Base-by-base conservation (phyloP, 2,888 invertebrate species). In the Euproctis similis region DNA sequence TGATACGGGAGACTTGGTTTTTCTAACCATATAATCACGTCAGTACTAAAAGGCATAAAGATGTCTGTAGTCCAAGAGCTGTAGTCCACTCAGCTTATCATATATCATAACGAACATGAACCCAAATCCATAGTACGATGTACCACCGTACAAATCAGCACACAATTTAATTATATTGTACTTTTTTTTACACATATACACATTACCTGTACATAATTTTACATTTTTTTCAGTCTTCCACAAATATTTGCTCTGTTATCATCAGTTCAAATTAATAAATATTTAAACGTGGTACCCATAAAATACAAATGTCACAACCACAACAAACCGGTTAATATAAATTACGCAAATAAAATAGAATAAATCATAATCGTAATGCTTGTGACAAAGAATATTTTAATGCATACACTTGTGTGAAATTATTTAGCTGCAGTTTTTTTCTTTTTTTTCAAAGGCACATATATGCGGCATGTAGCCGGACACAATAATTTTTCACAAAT, bases 191-290 rank as follows among this genome's bases (percentile, higher is more conserved):
- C 51, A 71, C 62, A 67, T 64, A 61, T n/a, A n/a, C n/a, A 71
- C 56, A 64, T 57, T 57, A 65, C 63, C 60, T 66, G 64, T 69
- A 69, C 63, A 61, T 56, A 54, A 68, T 57, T 68, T 68, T 65
- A 67, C 62, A 69, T 58, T 64, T 14, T n/a, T n/a, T 61, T 74
- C 75, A 75, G 74, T 75, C 75, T 69, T 72, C 58, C 57, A 62
- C 60, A 55, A 56, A 53, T 57, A 46, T 45, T 58, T 48, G 31
- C 35, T 35, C 39, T 36, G 39, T 31, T 39, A 19, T 34, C 20
- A 30, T 31, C 24, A 14, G 26, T 32, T 36, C 39, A 20, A 29
- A n/a, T n/a, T 43, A 48, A 42, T 37, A n/a, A n/a, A 26, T 23
- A 34, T 36, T 23, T 34, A 36, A 26, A 41, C 31, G 38, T 40